phyloP scores from a whole-genome alignment of 2,797 vertebrate genomes.

The Sphenodon punctatus region DNA sequence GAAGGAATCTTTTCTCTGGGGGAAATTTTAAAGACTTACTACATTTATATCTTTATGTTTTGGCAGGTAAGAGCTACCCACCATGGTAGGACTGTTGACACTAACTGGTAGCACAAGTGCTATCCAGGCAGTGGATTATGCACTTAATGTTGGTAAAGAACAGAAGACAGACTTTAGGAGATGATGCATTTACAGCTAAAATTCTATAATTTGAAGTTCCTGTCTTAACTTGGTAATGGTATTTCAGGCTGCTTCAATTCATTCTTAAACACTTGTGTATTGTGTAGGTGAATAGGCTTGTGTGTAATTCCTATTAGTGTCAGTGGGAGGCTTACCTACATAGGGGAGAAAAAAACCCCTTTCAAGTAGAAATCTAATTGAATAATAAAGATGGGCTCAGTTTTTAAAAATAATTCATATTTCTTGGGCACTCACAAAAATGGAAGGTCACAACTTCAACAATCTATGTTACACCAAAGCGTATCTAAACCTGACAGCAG shows the following conservation, averaged over 20 bases:
- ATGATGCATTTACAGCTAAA: neutral
- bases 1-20: constrained; percentile 20
- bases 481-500: neutral
- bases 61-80: neutral
- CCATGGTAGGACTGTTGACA: neutral
- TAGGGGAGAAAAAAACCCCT: neutral
- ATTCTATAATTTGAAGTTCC: neutral
- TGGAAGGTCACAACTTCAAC: neutral
- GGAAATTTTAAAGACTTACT: constrained; percentile 36
- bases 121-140: no score
- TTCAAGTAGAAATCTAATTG: neutral
- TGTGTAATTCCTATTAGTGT: neutral
- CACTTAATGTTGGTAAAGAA: no score
- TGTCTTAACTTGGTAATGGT: fast-evolving
- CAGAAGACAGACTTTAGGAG: neutral
- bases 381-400: neutral
- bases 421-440: neutral
- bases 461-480: neutral
- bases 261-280: neutral
- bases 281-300: neutral
- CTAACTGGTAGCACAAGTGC: no score
- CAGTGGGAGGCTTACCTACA: neutral
- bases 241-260: neutral
- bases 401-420: neutral
- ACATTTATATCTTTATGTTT: neutral